Evolutionary conservation across 2,797 vertebrate genomes (phyloP), one percentile per base, ranked within the genome.

Genomic region (Iguana delicatissima): DNA sequence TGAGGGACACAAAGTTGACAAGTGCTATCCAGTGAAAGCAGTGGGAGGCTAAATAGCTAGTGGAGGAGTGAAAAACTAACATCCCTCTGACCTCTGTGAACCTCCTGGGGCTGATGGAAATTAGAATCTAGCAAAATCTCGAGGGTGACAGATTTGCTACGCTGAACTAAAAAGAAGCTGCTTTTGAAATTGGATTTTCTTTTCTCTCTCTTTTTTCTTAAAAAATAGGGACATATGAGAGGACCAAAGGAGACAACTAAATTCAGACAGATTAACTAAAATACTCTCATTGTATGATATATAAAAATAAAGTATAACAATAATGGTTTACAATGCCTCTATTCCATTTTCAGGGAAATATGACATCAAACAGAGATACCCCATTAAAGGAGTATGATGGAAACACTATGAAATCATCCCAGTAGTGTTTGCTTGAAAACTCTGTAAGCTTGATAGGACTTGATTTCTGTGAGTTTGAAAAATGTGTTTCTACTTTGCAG

Each of bases 401-500:
- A 10, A 69, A 69, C 67, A 69, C 67, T 69, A 9, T 8, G 9
- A 8, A 9, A 69, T 69, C 67, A 69, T 69, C 67, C 67, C 67
- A 29, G 12, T 69, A 69, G 9, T 62, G 90, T 55, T 55, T 55
- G 50, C 80, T 89, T 89, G 73, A 90, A 94, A 84, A 91, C 50
- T 73, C 91, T 90, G 52, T 89, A 86, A 42, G 91, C 91, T 88
- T 77, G 64, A 20, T 55, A 20, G 10, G 20, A 46, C 85, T 89
- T 89, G 86, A 90, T 94, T 92, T 87, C 69, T 89, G 90, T 93
- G 20, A 26, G 35, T 14, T 20, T 90, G 85, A 92, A 91, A 92
- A 73, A 92, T 88, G 77, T 85, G 82, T 89, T 95, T 91, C 93
- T 93, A 85, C 93, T 91, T 93, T 67, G 82, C 90, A 95, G 89